Percentiles rank a stretch among this genome's conserved stretches.
Conservation (phyloP, 2,113 vertebrate genomes). For the Cephalopterus ornatus region DNA sequence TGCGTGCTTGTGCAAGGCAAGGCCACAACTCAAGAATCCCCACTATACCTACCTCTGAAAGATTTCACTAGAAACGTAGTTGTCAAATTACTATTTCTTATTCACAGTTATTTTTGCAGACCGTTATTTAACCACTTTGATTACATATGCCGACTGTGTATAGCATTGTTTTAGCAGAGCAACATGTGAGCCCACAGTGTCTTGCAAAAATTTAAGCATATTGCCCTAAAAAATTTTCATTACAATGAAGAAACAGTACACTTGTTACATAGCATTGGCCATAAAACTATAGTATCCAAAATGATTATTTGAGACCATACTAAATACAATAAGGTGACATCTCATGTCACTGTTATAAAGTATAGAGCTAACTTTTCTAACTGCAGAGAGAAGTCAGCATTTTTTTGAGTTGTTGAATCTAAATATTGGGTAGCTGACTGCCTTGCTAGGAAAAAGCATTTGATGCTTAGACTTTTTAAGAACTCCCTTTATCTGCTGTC, state of each 20-base stretch:
- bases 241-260: neutral
- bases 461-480: neutral
- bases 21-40: neutral
- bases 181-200: neutral
- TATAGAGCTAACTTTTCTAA: neutral
- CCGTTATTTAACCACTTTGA: neutral
- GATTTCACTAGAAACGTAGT: neutral
- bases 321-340: neutral
- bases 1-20: neutral
- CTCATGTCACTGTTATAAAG: neutral
- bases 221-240: fast-evolving
- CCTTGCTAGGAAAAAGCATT: neutral
- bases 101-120: neutral
- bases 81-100: neutral
- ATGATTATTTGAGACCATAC: neutral
- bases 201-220: neutral
- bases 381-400: neutral
- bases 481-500: neutral
- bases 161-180: neutral
- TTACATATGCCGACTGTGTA: neutral
- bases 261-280: neutral
- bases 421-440: neutral
- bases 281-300: neutral
- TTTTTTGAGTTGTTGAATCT: neutral
- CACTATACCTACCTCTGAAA: neutral